These are phyloP conservation scores for Periphyllus acericola DNA, from an alignment of 2,888 invertebrate species.

Conservation along the genomic window DNA sequence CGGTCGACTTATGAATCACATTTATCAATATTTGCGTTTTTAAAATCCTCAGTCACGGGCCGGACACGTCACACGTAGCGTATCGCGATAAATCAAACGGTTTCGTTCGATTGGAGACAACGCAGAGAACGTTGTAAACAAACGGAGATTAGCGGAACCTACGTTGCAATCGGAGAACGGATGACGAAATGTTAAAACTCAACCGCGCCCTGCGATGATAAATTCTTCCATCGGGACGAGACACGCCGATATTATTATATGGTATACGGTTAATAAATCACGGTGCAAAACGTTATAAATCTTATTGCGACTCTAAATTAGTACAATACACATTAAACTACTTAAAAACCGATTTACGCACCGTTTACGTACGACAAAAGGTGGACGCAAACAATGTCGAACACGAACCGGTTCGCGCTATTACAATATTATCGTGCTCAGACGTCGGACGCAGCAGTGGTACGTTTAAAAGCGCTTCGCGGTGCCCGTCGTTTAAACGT, in stretches of 20 bases:
- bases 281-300: neutral
- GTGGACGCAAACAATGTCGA: neutral
- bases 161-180: neutral
- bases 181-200: no score
- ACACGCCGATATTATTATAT: no score
- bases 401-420: conserved; percentile 6
- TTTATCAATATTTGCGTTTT: neutral
- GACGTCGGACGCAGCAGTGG: neutral
- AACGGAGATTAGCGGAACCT: neutral
- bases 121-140: neutral
- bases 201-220: no score
- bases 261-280: neutral
- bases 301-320: neutral
- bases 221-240: no score
- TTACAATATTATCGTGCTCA: neutral
- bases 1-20: neutral
- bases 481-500: neutral
- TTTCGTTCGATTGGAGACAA: neutral
- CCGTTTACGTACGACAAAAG: neutral
- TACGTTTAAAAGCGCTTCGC: neutral
- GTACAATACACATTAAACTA: neutral
- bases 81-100: neutral
- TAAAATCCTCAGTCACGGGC: neutral
- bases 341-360: neutral
- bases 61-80: neutral